A percentile compares a stretch with the other conserved stretches of the same genome.
Conservation (phyloP, 2,113 vertebrate species). For the Paradoxurus hermaphroditus region DNA sequence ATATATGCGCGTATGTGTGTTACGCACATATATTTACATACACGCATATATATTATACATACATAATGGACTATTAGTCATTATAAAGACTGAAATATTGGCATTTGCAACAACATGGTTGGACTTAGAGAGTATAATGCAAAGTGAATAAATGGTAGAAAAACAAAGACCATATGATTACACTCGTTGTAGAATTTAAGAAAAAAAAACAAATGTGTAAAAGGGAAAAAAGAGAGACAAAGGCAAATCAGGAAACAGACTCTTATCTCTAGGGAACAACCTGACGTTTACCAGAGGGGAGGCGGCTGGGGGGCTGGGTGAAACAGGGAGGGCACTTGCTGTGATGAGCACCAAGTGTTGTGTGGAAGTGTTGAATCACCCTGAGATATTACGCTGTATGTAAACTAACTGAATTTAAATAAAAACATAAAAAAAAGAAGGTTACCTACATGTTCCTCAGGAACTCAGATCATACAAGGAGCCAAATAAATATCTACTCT, state of each 20-base stretch:
- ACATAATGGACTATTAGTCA: neutral
- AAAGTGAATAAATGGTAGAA: neutral
- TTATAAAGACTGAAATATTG: neutral
- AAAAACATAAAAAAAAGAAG: neutral
- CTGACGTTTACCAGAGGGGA: neutral
- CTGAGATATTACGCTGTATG: neutral
- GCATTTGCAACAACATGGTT: neutral
- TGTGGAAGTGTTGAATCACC: neutral
- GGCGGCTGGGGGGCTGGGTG: neutral
- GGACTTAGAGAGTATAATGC: neutral
- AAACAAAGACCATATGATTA: neutral
- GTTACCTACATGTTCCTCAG: neutral
- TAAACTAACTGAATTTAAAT: neutral
- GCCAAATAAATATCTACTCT: neutral
- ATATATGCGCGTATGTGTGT: no score
- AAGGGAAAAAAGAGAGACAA: neutral
- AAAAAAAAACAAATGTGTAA: neutral
- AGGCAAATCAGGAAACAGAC: neutral
- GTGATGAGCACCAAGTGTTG: neutral
- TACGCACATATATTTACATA: no score
- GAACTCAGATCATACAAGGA: neutral
- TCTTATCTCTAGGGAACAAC: neutral
- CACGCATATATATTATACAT: no score
- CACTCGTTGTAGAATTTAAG: neutral
- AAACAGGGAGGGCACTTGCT: neutral